Percentiles rank a stretch among this genome's conserved stretches.
phyloP scores from a whole-genome alignment of 2,797 vertebrate species.

The Diplodus sargus region DNA sequence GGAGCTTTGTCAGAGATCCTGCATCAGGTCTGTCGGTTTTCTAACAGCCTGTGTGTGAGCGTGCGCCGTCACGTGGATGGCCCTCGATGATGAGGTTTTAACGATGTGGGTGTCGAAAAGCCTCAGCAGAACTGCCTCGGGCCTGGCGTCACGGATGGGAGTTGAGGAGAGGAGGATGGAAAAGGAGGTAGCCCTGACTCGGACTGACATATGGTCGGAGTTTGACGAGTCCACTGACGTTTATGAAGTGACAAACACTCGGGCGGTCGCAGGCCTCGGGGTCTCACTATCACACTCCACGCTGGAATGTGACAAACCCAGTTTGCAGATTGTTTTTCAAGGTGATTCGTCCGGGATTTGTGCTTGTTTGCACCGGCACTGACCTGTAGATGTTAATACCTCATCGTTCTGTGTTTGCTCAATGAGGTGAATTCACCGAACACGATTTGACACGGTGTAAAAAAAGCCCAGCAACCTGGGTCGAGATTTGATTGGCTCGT shows the following conservation, averaged over 20 bases:
- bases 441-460: not conserved
- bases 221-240: slow-evolving; percentile 49
- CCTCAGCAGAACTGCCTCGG: slow-evolving; percentile 15
- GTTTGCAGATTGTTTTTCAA: not conserved
- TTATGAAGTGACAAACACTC: slow-evolving; percentile 45
- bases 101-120: slow-evolving; percentile 51
- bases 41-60: not conserved
- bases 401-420: not conserved
- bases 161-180: slow-evolving; percentile 19
- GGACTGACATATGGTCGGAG: slow-evolving; percentile 37
- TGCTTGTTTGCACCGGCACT: not conserved
- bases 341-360: not conserved
- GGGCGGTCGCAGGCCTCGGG: not conserved
- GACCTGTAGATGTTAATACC: not conserved
- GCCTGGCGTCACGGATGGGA: slow-evolving; percentile 18
- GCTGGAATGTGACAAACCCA: slow-evolving; percentile 4
- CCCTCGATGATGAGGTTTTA: slow-evolving; percentile 38
- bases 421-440: not conserved
- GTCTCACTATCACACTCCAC: not conserved
- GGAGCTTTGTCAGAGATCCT: slow-evolving; percentile 32
- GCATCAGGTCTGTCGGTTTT: slow-evolving; percentile 36
- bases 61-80: slow-evolving; percentile 28
- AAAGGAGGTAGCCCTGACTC: slow-evolving; percentile 41
- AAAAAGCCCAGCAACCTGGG: not conserved
- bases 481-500: not conserved